These are phyloP conservation scores for Ctenomys sociabilis DNA, from an alignment of 2,113 vertebrate species.

Conservation along the genomic window DNA sequence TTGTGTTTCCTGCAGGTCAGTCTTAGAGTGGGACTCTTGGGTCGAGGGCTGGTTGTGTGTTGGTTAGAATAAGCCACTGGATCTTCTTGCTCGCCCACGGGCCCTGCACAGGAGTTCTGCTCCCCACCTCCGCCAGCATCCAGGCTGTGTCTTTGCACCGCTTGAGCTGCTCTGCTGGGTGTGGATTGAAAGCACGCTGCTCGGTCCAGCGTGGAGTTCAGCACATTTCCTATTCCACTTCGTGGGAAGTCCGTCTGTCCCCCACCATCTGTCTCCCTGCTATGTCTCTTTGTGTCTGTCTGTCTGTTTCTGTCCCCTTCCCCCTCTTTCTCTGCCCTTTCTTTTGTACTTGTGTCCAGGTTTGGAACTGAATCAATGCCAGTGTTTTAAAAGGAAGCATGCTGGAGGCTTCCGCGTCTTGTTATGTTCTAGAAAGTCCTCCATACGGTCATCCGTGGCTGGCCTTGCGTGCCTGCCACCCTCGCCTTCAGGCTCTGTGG, in stretches of 20 bases:
- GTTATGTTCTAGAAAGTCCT: background rate
- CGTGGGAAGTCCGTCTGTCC: background rate
- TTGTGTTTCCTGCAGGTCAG: background rate
- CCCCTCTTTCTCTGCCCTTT: background rate
- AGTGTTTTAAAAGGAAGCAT: background rate
- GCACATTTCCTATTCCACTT: background rate
- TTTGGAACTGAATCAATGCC: background rate
- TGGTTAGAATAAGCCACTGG: background rate
- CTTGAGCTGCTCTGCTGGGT: background rate
- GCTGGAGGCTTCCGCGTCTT: background rate
- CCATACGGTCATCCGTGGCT: accelerated
- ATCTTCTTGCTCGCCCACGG: background rate
- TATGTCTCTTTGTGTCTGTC: background rate
- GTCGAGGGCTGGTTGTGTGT: background rate
- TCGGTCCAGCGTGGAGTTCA: background rate
- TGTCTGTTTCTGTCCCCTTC: accelerated
- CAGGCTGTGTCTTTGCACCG: background rate
- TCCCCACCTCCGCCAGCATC: background rate
- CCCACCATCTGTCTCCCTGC: background rate
- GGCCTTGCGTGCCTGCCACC: background rate
- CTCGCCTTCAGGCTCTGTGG: background rate
- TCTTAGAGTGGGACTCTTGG: background rate
- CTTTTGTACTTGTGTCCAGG: background rate
- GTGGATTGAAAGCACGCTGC: background rate
- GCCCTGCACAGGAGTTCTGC: background rate